Conservation (phyloP, 2,888 invertebrate species). For the Tenthredo livida region DNA sequence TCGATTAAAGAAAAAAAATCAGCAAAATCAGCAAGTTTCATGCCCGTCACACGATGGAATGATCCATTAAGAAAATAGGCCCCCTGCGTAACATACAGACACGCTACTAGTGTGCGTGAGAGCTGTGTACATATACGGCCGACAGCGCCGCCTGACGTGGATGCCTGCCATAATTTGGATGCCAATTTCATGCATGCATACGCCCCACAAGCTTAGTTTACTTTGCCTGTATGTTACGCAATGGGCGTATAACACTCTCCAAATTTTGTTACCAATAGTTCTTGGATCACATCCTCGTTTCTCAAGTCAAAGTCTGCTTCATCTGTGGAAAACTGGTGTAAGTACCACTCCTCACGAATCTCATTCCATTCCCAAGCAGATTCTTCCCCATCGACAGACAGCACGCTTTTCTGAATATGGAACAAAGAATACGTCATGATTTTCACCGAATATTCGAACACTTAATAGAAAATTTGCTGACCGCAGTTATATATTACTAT, state of each 20-base stretch:
- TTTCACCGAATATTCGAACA: constrained; percentile 11
- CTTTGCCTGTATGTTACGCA: too few species aligned
- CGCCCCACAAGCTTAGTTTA: too few species aligned
- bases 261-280: constrained; percentile 81
- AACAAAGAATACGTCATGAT: constrained; percentile 71
- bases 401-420: constrained; percentile 79
- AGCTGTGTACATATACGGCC: too few species aligned
- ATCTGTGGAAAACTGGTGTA: constrained; percentile 87
- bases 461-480: not conserved
- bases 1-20: too few species aligned
- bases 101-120: too few species aligned
- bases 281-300: constrained; percentile 84
- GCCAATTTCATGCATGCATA: too few species aligned
- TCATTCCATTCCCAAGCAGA: constrained; percentile 88
- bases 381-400: constrained; percentile 80
- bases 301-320: constrained; percentile 92
- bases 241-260: not conserved
- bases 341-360: constrained; percentile 85
- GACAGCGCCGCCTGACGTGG: too few species aligned
- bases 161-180: too few species aligned
- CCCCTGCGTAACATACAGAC: too few species aligned
- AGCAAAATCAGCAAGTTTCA: too few species aligned
- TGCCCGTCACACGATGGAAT: too few species aligned
- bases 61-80: not conserved
- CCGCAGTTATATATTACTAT: too few species aligned